Conservation (phyloP, 2,888 invertebrate genomes). For the Tenthredo mesomela region DNA sequence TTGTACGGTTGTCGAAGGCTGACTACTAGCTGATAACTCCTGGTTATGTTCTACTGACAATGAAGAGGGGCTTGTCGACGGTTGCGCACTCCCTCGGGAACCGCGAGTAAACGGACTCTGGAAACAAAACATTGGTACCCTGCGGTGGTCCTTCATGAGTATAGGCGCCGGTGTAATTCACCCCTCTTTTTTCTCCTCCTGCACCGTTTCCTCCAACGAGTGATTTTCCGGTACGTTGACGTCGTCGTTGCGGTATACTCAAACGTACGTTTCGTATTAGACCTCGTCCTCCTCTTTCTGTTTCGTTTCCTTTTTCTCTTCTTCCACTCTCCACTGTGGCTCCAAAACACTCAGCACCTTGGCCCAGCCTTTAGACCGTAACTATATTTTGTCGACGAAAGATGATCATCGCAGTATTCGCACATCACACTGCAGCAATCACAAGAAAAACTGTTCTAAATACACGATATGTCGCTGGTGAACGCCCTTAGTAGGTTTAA, state of each 20-base stretch:
- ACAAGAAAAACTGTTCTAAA: background rate
- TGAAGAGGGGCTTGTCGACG: constrained; percentile 46
- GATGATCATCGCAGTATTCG: background rate
- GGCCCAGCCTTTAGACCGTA: background rate
- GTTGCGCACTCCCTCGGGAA: constrained; percentile 66
- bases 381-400: background rate
- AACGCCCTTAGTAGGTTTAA: constrained; percentile 6
- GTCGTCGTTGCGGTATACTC: constrained; percentile 35
- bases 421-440: background rate
- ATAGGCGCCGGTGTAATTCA: background rate
- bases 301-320: background rate
- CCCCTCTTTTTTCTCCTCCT: constrained; percentile 12
- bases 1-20: constrained; percentile 32
- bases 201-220: constrained; percentile 42
- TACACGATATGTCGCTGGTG: background rate
- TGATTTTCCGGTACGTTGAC: constrained; percentile 31
- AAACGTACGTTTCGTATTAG: background rate
- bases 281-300: background rate
- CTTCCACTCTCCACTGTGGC: background rate
- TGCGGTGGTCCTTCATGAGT: constrained; percentile 44
- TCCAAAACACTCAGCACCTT: constrained; percentile 19
- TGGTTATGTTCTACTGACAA: constrained; percentile 57
- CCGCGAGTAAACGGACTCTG: constrained; percentile 76
- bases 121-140: constrained; percentile 75
- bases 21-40: constrained; percentile 46